Evolutionary conservation across 2,888 invertebrate species (phyloP).

Genomic region (Alloplasta piceator): DNA sequence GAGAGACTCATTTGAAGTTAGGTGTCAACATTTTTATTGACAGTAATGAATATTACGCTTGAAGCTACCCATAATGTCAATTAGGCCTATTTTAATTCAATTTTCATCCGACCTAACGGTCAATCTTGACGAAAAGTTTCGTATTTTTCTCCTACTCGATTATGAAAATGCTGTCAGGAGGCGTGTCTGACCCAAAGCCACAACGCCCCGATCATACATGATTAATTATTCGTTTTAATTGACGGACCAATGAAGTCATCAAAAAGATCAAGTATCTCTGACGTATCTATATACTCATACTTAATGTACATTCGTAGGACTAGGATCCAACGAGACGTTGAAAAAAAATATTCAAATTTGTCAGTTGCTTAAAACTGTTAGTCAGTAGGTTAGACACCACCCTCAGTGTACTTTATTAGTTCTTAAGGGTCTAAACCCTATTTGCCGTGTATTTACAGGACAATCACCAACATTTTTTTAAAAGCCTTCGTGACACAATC

Average conservation of each 20-base stretch:
- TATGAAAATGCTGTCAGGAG: too few relatives aligned
- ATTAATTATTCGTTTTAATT: slow-evolving; percentile 79
- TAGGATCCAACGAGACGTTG: slow-evolving; percentile 20
- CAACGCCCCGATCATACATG: slow-evolving; percentile 65
- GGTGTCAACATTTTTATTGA: too few relatives aligned
- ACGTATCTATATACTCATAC: too few relatives aligned
- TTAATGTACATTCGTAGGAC: background rate
- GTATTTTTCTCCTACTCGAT: too few relatives aligned
- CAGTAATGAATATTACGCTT: too few relatives aligned
- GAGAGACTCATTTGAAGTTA: too few relatives aligned
- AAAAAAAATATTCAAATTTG: slow-evolving; percentile 45
- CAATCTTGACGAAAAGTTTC: too few relatives aligned
- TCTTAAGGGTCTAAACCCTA: background rate
- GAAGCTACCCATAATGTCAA: too few relatives aligned
- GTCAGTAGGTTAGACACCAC: too few relatives aligned
- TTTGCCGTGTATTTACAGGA: too few relatives aligned
- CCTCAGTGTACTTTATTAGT: slow-evolving; percentile 73
- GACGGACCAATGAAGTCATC: slow-evolving; percentile 77
- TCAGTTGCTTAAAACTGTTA: slow-evolving; percentile 26
- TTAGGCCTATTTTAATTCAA: too few relatives aligned
- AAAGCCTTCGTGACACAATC: background rate
- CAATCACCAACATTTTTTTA: background rate
- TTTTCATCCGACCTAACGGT: too few relatives aligned
- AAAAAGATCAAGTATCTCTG: slow-evolving; percentile 53
- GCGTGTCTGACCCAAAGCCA: slow-evolving; percentile 65